phyloP scores from a whole-genome alignment of 2,797 vertebrate genomes.

The Kryptopterus vitreolus region DNA sequence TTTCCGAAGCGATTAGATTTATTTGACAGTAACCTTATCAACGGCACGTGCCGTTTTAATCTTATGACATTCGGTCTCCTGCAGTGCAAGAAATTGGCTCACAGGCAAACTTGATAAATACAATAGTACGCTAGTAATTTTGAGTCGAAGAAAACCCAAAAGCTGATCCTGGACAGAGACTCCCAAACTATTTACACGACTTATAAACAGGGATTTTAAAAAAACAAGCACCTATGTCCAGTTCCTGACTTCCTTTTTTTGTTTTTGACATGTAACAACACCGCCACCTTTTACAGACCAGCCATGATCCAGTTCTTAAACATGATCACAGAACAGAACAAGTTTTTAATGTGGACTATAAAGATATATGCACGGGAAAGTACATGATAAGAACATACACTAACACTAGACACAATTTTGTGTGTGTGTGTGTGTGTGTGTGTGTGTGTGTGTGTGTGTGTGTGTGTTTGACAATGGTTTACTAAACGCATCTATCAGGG shows the following conservation, averaged over 20 bases:
- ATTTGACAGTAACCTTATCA: neutral
- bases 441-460: neutral
- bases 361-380: too few species aligned
- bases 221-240: neutral
- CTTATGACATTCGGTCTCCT: neutral
- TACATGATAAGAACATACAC: neutral
- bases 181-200: neutral
- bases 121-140: neutral
- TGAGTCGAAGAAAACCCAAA: neutral
- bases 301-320: neutral
- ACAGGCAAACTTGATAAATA: neutral
- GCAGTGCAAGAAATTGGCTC: neutral
- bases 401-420: too few species aligned
- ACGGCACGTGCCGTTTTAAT: constrained; percentile 4
- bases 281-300: neutral
- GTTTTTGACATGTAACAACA: neutral
- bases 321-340: neutral
- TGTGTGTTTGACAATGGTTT: neutral
- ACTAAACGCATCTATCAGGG: neutral
- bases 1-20: neutral
- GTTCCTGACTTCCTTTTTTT: neutral
- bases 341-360: neutral
- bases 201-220: too few species aligned
- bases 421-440: neutral
- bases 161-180: neutral